phyloP scores from a whole-genome alignment of 2,888 invertebrate species.

The Pyrgus malvae region DNA sequence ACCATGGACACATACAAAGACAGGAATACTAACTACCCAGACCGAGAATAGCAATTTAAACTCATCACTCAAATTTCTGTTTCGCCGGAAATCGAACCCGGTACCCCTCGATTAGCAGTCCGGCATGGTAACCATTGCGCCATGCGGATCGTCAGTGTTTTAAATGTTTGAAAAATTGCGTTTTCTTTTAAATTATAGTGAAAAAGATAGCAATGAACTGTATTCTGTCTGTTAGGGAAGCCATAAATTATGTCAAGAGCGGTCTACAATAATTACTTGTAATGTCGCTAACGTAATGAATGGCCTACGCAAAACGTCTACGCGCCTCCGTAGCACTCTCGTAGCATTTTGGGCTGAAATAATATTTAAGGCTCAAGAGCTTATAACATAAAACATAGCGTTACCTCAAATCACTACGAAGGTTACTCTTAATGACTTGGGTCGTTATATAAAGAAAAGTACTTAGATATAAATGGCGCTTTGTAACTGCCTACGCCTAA shows the following conservation, averaged over 20 bases:
- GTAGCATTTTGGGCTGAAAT: constrained; percentile 3
- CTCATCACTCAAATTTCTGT: too few relatives aligned
- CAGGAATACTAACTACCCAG: too few relatives aligned
- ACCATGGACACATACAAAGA: too few relatives aligned
- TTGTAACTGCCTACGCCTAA: constrained; percentile 2
- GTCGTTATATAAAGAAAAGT: constrained; percentile 10
- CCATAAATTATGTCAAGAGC: background rate
- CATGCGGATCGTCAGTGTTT: too few relatives aligned
- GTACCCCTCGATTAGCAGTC: too few relatives aligned
- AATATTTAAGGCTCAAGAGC: background rate
- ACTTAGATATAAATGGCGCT: background rate
- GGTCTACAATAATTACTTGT: background rate
- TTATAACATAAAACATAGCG: constrained; percentile 1
- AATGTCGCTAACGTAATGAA: background rate
- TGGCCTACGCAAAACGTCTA: constrained; percentile 13
- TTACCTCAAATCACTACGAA: constrained; percentile 1
- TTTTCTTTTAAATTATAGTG: too few relatives aligned
- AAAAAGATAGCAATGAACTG: too few relatives aligned
- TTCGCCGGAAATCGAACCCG: too few relatives aligned
- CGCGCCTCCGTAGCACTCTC: constrained; percentile 6
- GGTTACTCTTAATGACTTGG: constrained; percentile 3
- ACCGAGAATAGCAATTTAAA: too few relatives aligned
- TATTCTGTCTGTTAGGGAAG: background rate
- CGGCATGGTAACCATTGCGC: too few relatives aligned
- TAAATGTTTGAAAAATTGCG: too few relatives aligned